Base-by-base conservation (phyloP, 2,888 invertebrate genomes). In the Drosophila colorata region DNA sequence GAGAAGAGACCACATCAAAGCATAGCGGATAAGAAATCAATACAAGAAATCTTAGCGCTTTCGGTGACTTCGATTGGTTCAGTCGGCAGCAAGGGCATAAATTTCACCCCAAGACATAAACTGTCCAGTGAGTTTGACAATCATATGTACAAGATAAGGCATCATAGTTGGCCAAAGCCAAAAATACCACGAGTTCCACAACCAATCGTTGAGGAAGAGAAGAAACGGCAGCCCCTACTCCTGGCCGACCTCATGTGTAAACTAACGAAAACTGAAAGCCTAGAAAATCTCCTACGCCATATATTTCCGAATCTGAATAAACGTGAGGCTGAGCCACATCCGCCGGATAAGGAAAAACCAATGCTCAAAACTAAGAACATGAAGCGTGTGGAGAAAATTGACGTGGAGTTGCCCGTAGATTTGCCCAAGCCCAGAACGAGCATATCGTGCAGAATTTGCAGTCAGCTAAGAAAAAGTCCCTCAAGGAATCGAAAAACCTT, bases 401-500 rank as follows among this genome's bases (percentile, higher is more conserved):
- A 28, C 25, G 25, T 28, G 1, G 7, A 28, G 25, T 28, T 2
- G 25, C 2, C n/a, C n/a, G 20, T 20, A 3, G 20, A 20, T 4
- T 3, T 20, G 20, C 20, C 20, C 20, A 20, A 20, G 20, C 20
- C 20, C 14, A n/a, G 6, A 2, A 2, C n/a, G 2, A 14, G 56
- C 28, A 20, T 14, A 23, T 3, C 28, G 1, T 53, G 8, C 33
- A 14, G 3, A 2, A 52, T 68, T 41, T 69, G 69, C 28, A 13
- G 16, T 14, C 47, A 41, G 2, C 33, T 71, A 0, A 8, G n/a
- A 0, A 13, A 1, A 13, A 20, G n/a, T n/a, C n/a, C 56, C 2
- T 8, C 14, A 0, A 46, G n/a, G 7, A 28, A 6, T 1, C 16
- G 6, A 4, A 44, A 20, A 1, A 53, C 44, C 2, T 40, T 49